Evolutionary conservation across 2,888 invertebrate species (phyloP).

Genomic region (Disparrhopalites patrizii): DNA sequence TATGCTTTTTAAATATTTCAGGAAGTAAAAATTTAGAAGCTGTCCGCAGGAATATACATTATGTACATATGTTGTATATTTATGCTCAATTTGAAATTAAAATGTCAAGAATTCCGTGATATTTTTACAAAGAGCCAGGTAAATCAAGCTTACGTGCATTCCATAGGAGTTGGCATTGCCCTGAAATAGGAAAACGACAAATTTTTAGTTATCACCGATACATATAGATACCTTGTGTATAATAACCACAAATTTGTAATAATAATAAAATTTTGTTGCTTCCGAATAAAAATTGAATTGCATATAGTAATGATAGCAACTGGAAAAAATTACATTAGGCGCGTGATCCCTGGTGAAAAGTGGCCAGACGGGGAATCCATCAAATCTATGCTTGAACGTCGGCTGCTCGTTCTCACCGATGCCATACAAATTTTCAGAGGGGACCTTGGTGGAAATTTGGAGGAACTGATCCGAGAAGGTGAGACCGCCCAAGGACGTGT

Average conservation of each 20-base stretch:
- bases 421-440: slow-evolving; percentile 51
- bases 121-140: no score
- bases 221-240: not conserved
- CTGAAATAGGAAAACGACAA: not conserved
- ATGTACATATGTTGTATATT: no score
- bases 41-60: no score
- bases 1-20: no score
- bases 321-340: slow-evolving; percentile 34
- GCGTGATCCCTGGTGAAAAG: slow-evolving; percentile 45
- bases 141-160: slow-evolving; percentile 52
- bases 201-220: not conserved
- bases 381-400: slow-evolving; percentile 44
- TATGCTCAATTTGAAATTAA: no score
- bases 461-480: slow-evolving; percentile 49
- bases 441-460: not conserved
- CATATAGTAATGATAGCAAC: no score
- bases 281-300: no score
- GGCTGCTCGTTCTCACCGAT: slow-evolving; percentile 54
- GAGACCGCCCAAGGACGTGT: slow-evolving; percentile 51
- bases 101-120: no score
- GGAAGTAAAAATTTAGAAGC: no score
- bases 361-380: not conserved
- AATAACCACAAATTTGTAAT: no score
- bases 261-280: no score
- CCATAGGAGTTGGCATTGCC: slow-evolving; percentile 64